These are phyloP conservation scores for Scleropages formosus DNA, from an alignment of 2,797 vertebrate species.

Conservation along the genomic window DNA sequence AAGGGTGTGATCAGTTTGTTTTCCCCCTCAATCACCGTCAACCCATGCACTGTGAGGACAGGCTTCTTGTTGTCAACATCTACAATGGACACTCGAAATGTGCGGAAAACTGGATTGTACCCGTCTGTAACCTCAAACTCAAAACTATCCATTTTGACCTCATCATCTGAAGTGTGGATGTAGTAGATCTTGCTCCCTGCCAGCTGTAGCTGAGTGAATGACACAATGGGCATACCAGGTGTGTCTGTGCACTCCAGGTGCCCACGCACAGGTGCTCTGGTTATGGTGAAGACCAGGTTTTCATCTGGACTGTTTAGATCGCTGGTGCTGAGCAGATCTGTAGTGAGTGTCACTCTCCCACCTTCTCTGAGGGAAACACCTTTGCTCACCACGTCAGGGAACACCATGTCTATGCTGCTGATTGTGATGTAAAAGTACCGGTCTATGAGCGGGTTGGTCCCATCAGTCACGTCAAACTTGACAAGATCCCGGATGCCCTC, in stretches of 20 bases:
- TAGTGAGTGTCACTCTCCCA: conserved; percentile 85
- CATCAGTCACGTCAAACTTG: conserved; percentile 93
- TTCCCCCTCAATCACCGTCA: conserved; percentile 82
- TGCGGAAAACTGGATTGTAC: conserved; percentile 89
- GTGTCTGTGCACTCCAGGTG: conserved; percentile 88
- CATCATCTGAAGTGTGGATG: conserved; percentile 89
- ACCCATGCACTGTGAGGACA: conserved; percentile 78
- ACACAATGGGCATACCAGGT: conserved; percentile 77
- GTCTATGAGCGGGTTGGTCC: conserved; percentile 87
- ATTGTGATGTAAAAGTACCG: conserved; percentile 90
- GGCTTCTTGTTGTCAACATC: conserved; percentile 97
- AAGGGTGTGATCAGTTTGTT: conserved; percentile 90
- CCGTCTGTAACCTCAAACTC: conserved; percentile 95
- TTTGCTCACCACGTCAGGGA: conserved; percentile 92
- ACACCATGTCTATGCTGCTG: conserved; percentile 84
- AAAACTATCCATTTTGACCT: conserved; percentile 97
- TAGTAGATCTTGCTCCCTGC: conserved; percentile 95
- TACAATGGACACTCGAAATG: conserved; percentile 87
- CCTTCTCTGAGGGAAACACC: conserved; percentile 92
- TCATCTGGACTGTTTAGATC: conserved; percentile 95
- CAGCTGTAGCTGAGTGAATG: conserved; percentile 87
- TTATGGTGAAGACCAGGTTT: conserved; percentile 86
- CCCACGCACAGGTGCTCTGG: conserved; percentile 83
- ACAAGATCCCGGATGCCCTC: conserved; percentile 86
- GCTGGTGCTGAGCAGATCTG: conserved; percentile 88